Evolutionary conservation across 1,140 invertebrate species (phyloP), one percentile per base, ranked within the genome.

Genomic region (Cydia fagiglandana): DNA sequence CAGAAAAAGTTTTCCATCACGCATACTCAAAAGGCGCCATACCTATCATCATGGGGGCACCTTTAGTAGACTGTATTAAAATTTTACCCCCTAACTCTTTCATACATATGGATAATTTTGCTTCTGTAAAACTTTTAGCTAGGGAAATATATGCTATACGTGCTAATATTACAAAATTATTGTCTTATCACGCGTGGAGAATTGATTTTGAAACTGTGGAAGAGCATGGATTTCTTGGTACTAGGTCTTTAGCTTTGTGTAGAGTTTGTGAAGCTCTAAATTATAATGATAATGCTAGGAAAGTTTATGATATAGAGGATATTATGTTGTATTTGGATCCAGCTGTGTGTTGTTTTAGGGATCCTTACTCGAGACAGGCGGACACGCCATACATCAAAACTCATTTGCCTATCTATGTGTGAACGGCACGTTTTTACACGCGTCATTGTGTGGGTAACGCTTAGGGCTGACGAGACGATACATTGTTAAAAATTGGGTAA

Each of bases 201-300:
- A 88, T 85, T 20, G 84, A 93, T 20, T 96, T 95, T 50, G 87
- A 93, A 76, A 94, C 96, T 66, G 80, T 95, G 5, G 96, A 96
- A 87, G 95, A 96, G 81, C 95, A 96, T 81, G 95, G 95, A 0
- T 96, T 95, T 80, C 96, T 96, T 80, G 92, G 94, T 1, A 93
- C 93, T 2, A 79, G 81, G 0, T 96, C 96, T 0, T 93, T 93
- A 75, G 97, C 97, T 87, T 96, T 96, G 89, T 98, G 97, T 84
- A 93, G 97, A 61, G 86, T 97, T 28, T 98, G 97, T 85, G 95
- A 97, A 80, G 95, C 96, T 56, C 88, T 96, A 9, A 95, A 96
- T 84, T 95, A 94, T 82, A 95, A 94, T 81, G 81, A 88, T 15
- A 79, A 77, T 30, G 6, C 9, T 20, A 24, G 56, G 20, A 24